These are phyloP conservation scores for Telmatochromis sp. DNA, from an alignment of 2,113 vertebrate genomes.

Conservation along the genomic window DNA sequence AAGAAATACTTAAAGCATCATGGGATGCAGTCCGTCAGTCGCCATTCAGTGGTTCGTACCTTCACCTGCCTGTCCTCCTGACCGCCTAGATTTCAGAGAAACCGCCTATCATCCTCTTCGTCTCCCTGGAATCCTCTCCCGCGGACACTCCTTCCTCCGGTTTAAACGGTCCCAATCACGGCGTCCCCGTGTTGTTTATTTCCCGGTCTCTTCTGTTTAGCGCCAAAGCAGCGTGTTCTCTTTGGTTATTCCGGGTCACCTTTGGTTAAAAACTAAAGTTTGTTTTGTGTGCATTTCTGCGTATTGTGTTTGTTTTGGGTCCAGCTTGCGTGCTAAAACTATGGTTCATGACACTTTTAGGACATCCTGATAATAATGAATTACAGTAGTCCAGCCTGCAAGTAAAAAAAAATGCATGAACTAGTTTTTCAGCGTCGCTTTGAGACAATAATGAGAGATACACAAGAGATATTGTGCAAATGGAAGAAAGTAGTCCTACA, in stretches of 20 bases:
- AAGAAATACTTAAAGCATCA: neutral
- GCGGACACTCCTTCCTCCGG: accelerated
- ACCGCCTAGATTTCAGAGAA: neutral
- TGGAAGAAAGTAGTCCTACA: no score
- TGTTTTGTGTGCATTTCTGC: no score
- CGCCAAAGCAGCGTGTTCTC: accelerated
- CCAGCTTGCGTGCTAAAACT: neutral
- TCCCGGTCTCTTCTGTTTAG: accelerated
- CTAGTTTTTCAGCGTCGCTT: no score
- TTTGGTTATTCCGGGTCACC: accelerated
- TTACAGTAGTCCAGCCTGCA: neutral
- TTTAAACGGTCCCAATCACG: accelerated
- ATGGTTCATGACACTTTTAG: accelerated
- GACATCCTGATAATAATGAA: accelerated
- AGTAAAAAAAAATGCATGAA: neutral
- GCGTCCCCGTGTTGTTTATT: neutral
- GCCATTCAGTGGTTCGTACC: neutral
- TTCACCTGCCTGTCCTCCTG: neutral
- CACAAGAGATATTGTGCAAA: no score
- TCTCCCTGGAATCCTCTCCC: accelerated
- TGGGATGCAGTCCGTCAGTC: neutral
- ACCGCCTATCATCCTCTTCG: accelerated
- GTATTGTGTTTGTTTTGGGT: neutral
- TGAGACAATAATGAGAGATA: no score
- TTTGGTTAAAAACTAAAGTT: neutral